phyloP scores from a whole-genome alignment of 2,113 vertebrate genomes.

The Alosa alosa region DNA sequence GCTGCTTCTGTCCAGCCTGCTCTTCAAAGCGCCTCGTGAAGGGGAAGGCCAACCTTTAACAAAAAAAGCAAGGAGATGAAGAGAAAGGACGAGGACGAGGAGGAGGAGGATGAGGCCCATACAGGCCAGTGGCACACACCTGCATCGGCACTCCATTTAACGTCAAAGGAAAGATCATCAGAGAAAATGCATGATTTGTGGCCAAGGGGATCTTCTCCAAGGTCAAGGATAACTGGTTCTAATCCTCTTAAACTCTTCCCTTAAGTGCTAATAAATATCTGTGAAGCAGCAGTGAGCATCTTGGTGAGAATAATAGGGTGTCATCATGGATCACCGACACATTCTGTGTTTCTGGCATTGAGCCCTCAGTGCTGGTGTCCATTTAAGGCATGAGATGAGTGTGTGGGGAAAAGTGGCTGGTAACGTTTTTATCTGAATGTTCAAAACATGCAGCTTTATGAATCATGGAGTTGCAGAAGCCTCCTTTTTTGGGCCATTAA shows the following conservation, averaged over 20 bases:
- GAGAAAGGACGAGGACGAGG: neutral
- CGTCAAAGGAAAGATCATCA: conserved; percentile 18
- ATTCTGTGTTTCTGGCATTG: neutral
- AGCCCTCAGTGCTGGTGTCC: neutral
- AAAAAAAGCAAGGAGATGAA: neutral
- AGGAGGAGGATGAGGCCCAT: neutral
- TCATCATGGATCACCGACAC: neutral
- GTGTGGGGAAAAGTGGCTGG: neutral
- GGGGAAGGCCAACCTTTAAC: neutral
- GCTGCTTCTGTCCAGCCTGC: conserved; percentile 22
- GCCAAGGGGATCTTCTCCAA: neutral
- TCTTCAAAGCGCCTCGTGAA: conserved; percentile 28
- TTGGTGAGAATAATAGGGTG: neutral
- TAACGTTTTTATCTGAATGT: neutral
- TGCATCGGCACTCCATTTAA: neutral
- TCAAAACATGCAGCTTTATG: neutral
- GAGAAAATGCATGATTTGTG: conserved; percentile 13
- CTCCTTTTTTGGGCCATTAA: neutral
- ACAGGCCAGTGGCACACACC: neutral
- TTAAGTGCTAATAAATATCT: conserved; percentile 1
- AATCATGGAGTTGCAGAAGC: neutral
- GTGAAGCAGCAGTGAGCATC: neutral
- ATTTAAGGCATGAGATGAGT: neutral
- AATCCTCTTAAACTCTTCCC: conserved; percentile 17
- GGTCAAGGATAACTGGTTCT: conserved; percentile 9